phyloP scores from a whole-genome alignment of 1,140 invertebrate genomes.

The Pogonomyrmex californicus region DNA sequence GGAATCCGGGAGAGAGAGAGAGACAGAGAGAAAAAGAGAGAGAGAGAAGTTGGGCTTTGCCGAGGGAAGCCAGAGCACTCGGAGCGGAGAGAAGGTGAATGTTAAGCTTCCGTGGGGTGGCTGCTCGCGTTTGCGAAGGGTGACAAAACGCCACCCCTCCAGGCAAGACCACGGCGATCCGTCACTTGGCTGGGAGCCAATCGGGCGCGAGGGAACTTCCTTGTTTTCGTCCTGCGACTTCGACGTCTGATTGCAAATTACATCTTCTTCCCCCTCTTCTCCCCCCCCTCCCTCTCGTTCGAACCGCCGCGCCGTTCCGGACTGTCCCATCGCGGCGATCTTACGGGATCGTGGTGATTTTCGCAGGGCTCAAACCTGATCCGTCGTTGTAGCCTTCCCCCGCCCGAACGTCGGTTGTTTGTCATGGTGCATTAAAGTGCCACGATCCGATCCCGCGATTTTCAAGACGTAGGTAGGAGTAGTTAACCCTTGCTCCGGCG shows the following conservation, averaged over 20 bases:
- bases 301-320: background rate
- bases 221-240: constrained; percentile 65
- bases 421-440: constrained; percentile 59
- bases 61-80: background rate
- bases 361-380: constrained; percentile 40
- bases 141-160: constrained; percentile 68
- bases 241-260: constrained; percentile 75
- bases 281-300: background rate
- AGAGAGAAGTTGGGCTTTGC: background rate
- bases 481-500: constrained; percentile 10
- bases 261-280: constrained; percentile 1
- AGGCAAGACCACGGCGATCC: constrained; percentile 63
- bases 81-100: constrained; percentile 10
- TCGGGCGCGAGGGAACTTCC: constrained; percentile 57
- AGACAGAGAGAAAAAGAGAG: background rate
- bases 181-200: constrained; percentile 71
- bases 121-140: background rate
- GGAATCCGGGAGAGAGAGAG: background rate
- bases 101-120: constrained; percentile 33
- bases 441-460: constrained; percentile 42
- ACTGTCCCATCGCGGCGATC: constrained; percentile 26
- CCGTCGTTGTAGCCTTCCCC: constrained; percentile 12
- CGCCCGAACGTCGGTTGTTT: constrained; percentile 28
- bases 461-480: background rate
- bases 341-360: constrained; percentile 54